phyloP scores from a whole-genome alignment of 2,888 invertebrate genomes.

The Pammene aurita region DNA sequence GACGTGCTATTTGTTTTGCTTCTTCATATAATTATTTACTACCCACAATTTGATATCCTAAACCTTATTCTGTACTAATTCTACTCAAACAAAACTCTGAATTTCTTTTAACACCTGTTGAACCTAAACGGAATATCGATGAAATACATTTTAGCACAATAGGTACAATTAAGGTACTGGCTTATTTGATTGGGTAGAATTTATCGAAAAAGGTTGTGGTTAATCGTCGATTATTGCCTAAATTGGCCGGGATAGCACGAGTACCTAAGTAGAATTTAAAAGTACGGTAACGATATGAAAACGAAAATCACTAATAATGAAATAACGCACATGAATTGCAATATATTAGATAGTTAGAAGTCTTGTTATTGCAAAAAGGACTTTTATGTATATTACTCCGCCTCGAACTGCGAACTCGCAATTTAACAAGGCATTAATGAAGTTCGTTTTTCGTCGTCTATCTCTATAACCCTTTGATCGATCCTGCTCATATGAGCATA shows the following conservation, averaged over 20 bases:
- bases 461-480: no score
- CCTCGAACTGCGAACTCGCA: no score
- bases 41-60: neutral
- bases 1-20: no score
- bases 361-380: no score
- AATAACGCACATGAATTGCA: no score
- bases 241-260: neutral
- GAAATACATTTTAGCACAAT: slow-evolving; percentile 32
- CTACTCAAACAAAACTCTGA: neutral
- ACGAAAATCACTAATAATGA: no score
- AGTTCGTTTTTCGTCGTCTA: no score
- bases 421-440: no score
- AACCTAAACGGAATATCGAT: slow-evolving; percentile 3
- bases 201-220: slow-evolving; percentile 14
- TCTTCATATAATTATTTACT: neutral
- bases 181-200: slow-evolving; percentile 9
- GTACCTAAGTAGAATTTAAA: neutral
- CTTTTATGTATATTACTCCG: no score
- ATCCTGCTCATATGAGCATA: no score
- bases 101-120: neutral
- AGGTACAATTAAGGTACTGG: neutral
- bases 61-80: neutral
- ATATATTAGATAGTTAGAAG: no score
- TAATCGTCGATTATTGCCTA: slow-evolving; percentile 18
- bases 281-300: no score